Evolutionary conservation across 2,797 vertebrate species (phyloP), one percentile per base, ranked within the genome.

Genomic region (Pteronotus mesoamericanus): DNA sequence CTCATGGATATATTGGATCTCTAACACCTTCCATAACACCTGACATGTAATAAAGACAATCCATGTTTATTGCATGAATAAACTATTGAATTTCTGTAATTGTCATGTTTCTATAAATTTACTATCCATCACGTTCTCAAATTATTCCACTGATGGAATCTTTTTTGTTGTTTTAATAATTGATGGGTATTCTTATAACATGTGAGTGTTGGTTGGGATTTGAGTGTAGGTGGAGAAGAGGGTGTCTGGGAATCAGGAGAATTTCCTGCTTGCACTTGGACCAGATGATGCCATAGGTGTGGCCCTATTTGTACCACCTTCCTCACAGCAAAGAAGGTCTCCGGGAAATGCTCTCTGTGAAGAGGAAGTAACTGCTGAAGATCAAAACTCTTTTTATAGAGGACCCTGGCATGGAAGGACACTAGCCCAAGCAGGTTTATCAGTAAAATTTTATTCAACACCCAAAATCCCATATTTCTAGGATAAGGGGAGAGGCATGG

Each of bases 41-140:
- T 61, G 68, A 94, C 2, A 44, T 15, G 61, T 29, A 96, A 29
- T 92, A 78, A 94, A 77, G 79, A 16, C 51, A 79, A 55, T 37
- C 1, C 0, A 72, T 55, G 3, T 46, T 72, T 71, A 53, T 6
- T 84, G 44, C 16, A 53, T 78, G 42, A 86, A 84, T 84, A 69
- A 84, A 66, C 75, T 29, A n/a, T 22, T 79, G 26, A 74, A 61
- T 82, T 88, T 85, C 12, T 55, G 59, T 51, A 72, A 72, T 10
- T 91, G 66, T n/a, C 48, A 64, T 7, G 18, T 68, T 72, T 89
- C 19, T 86, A 37, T 39, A 95, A 48, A 82, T 42, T 66, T 44
- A 87, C 78, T 75, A 68, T n/a, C n/a, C 6, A 19, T 57, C 18
- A 51, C 11, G 86, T 94, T 29, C 55, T 82, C 15, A 77, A 77